These are phyloP conservation scores for Brachionichthys hirsutus DNA, from an alignment of 2,113 vertebrate genomes.

Conservation along the genomic window DNA sequence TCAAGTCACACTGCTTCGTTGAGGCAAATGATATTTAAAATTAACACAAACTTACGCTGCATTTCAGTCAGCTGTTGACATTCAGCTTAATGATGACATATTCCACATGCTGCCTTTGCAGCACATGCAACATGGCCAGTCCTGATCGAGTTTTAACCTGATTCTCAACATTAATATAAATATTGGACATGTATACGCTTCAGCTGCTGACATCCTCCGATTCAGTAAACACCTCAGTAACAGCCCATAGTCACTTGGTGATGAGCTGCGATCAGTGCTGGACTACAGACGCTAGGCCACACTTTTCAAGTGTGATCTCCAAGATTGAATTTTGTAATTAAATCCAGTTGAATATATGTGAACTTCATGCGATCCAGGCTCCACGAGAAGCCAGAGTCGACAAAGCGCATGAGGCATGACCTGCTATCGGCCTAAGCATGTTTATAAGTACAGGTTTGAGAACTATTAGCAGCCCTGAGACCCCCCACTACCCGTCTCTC, in stretches of 20 bases:
- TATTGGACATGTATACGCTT: not conserved
- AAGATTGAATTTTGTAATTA: too few relatives aligned
- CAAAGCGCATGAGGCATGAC: constrained; percentile 15
- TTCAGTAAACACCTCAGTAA: not conserved
- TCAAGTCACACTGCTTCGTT: not conserved
- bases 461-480: constrained; percentile 46
- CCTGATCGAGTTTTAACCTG: not conserved
- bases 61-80: constrained; percentile 2
- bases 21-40: not conserved
- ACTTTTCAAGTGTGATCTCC: too few relatives aligned
- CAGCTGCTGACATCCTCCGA: not conserved
- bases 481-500: constrained; percentile 41
- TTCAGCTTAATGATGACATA: not conserved
- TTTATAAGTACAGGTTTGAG: constrained; percentile 31
- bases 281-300: not conserved
- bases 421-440: constrained; percentile 26
- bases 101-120: not conserved
- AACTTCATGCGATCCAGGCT: not conserved
- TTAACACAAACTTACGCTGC: not conserved
- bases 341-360: not conserved
- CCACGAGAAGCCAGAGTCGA: constrained; percentile 4
- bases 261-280: not conserved
- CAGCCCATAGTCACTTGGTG: not conserved
- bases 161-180: not conserved
- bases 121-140: not conserved